These are phyloP conservation scores for Lepidocyrtinus sp. DNA, from an alignment of 2,888 invertebrate genomes.

Conservation along the genomic window DNA sequence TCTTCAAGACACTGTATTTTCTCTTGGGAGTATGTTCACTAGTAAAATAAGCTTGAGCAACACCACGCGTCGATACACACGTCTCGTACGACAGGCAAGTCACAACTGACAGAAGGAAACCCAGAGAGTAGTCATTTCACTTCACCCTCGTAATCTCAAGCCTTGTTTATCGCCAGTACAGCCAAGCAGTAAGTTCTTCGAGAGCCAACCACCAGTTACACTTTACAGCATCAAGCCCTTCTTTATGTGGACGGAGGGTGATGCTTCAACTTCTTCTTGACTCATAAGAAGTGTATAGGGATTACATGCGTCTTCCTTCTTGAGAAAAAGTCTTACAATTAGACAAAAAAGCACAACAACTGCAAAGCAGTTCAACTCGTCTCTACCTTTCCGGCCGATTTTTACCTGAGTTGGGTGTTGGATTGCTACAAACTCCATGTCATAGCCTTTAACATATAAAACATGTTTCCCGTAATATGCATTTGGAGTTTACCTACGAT, in stretches of 20 bases:
- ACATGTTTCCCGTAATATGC: constrained; percentile 51
- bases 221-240: background rate
- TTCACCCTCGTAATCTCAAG: constrained; percentile 9
- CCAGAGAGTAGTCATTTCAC: constrained; percentile 26
- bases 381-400: constrained; percentile 53
- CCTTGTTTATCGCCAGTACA: constrained; percentile 12
- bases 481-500: background rate
- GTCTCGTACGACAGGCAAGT: constrained; percentile 55
- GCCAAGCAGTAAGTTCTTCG: background rate
- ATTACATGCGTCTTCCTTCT: background rate
- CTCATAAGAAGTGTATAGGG: background rate
- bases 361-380: constrained; percentile 1
- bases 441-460: constrained; percentile 59
- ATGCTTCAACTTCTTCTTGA: background rate
- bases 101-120: constrained; percentile 51
- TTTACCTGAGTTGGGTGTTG: constrained; percentile 14
- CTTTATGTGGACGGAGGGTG: background rate
- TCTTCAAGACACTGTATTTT: too few relatives aligned
- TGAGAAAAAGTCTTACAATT: background rate
- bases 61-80: constrained; percentile 35
- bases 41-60: constrained; percentile 2
- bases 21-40: too few relatives aligned
- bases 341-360: constrained; percentile 22
- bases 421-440: background rate
- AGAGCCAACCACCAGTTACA: constrained; percentile 9